A percentile compares a stretch with the other conserved stretches of the same genome.
phyloP scores from a whole-genome alignment of 2,113 vertebrate genomes.

The Naja naja region DNA sequence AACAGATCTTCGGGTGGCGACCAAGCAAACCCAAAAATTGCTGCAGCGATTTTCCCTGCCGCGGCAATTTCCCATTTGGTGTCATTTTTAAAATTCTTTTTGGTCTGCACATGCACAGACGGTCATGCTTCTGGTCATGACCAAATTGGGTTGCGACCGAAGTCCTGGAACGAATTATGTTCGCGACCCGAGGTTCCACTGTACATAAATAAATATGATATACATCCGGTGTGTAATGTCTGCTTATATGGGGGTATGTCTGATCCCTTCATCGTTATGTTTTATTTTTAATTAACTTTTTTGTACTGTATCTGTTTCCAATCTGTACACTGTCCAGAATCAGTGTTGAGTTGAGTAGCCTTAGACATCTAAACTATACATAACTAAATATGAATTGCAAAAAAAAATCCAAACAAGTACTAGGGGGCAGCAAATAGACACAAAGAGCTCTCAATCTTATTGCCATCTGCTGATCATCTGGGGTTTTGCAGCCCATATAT shows the following conservation, averaged over 20 bases:
- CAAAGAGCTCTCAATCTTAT: background rate
- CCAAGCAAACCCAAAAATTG: too few relatives aligned
- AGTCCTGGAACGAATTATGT: too few relatives aligned
- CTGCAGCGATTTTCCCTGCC: too few relatives aligned
- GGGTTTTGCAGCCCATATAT: background rate
- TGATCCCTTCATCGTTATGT: background rate
- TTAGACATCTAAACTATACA: background rate
- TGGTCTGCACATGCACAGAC: too few relatives aligned
- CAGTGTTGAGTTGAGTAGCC: background rate
- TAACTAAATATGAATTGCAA: background rate
- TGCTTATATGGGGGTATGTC: background rate
- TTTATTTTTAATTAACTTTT: background rate
- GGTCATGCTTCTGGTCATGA: too few relatives aligned
- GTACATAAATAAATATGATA: background rate
- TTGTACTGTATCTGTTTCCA: background rate
- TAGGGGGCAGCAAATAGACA: background rate
- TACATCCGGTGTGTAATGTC: background rate
- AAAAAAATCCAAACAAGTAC: background rate
- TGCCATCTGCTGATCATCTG: background rate
- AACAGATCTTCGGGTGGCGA: too few relatives aligned
- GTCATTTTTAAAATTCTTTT: too few relatives aligned
- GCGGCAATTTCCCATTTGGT: too few relatives aligned
- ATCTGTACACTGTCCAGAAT: background rate
- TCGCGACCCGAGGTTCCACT: too few relatives aligned
- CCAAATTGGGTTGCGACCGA: too few relatives aligned